Percentiles rank a stretch among this genome's conserved stretches.
These are phyloP conservation scores for Rhagium mordax DNA, from an alignment of 2,888 invertebrate species.

Conservation along the genomic window DNA sequence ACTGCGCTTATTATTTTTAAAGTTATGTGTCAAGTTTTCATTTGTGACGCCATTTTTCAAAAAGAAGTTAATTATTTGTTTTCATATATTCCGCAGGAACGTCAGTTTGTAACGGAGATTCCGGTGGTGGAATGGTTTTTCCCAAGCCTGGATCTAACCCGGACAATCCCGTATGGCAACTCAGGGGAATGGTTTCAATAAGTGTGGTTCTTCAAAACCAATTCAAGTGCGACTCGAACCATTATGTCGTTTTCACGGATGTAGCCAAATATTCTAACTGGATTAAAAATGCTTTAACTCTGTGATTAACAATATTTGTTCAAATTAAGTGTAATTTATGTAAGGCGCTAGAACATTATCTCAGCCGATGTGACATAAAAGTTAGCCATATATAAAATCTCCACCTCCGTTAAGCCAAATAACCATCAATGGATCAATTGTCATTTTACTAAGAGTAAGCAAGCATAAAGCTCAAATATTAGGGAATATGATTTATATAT, in stretches of 20 bases:
- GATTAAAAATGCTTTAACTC: constrained; percentile 64
- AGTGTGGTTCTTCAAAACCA: constrained; percentile 75
- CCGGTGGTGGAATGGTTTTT: constrained; percentile 68
- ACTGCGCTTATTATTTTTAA: too few relatives aligned
- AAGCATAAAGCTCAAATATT: too few relatives aligned
- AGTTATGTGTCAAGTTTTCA: too few relatives aligned
- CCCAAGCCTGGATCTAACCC: constrained; percentile 57
- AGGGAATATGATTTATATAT: too few relatives aligned
- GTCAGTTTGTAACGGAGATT: constrained; percentile 73
- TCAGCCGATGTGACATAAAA: too few relatives aligned
- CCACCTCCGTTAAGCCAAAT: too few relatives aligned
- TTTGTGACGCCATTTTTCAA: not conserved
- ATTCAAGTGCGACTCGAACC: constrained; percentile 74
- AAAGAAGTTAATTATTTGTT: constrained; percentile 32
- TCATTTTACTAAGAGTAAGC: too few relatives aligned
- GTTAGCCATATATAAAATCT: too few relatives aligned
- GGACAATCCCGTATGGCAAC: constrained; percentile 60
- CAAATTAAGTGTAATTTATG: not conserved
- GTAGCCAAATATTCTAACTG: constrained; percentile 74
- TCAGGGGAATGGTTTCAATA: constrained; percentile 73
- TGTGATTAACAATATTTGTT: not conserved
- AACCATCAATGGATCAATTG: too few relatives aligned
- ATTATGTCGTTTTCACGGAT: constrained; percentile 77
- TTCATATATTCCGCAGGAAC: constrained; percentile 68
- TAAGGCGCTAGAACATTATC: not conserved